These are phyloP conservation scores for Zygaena filipendulae DNA, from an alignment of 2,888 invertebrate species.

Conservation along the genomic window DNA sequence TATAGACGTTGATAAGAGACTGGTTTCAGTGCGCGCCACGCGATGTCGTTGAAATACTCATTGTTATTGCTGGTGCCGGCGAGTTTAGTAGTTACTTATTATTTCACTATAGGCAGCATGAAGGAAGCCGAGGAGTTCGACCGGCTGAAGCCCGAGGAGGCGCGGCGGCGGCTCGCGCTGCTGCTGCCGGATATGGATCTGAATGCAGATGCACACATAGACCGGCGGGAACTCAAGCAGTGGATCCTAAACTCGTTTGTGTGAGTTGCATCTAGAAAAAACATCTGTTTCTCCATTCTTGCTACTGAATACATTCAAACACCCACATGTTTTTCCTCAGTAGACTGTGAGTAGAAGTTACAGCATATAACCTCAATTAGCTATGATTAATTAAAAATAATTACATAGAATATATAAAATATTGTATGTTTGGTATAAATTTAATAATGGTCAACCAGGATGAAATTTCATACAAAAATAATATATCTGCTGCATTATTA, in stretches of 20 bases:
- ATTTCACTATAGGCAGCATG: constrained; percentile 77
- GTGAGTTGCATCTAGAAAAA: constrained; percentile 53
- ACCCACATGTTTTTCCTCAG: constrained; percentile 1
- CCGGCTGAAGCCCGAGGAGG: constrained; percentile 85
- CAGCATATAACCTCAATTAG: too few relatives aligned
- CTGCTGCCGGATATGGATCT: constrained; percentile 90
- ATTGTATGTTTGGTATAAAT: too few relatives aligned
- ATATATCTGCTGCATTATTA: too few relatives aligned
- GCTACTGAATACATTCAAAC: constrained; percentile 1
- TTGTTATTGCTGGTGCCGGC: constrained; percentile 33
- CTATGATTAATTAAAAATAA: too few relatives aligned
- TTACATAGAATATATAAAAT: too few relatives aligned
- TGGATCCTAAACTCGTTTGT: constrained; percentile 95
- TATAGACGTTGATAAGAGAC: constrained; percentile 45
- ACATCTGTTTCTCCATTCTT: background rate
- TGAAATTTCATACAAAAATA: too few relatives aligned
- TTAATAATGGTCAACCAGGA: too few relatives aligned
- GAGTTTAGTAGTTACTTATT: constrained; percentile 36
- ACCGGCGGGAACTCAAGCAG: constrained; percentile 83
- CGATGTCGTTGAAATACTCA: constrained; percentile 42
- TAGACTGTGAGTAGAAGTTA: too few relatives aligned
- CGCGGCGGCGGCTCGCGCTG: constrained; percentile 78
- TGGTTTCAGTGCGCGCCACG: constrained; percentile 25
- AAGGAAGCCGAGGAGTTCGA: constrained; percentile 94
- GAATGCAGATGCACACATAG: constrained; percentile 81